These are phyloP conservation scores for Cyclina sinensis DNA, from an alignment of 1,140 invertebrate genomes.

Conservation along the genomic window DNA sequence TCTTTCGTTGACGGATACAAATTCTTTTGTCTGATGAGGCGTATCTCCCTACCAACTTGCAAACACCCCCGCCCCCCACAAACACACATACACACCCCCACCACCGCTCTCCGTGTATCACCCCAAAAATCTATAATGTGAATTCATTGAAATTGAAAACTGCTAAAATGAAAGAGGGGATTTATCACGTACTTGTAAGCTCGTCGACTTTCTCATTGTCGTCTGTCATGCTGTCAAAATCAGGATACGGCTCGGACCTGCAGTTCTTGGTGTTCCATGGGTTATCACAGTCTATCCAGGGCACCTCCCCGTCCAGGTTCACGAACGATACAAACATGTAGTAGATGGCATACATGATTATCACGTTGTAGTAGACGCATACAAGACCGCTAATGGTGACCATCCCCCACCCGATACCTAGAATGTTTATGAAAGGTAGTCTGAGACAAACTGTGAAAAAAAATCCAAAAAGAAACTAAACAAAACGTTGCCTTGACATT, in stretches of 20 bases:
- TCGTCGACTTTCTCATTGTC: constrained; percentile 14
- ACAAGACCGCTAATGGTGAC: constrained; percentile 82
- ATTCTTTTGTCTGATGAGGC: no score
- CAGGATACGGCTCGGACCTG: constrained; percentile 66
- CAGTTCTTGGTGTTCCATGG: constrained; percentile 75
- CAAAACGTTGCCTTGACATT: no score
- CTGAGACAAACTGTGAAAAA: no score
- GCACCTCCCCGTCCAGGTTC: constrained; percentile 78
- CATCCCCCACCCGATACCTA: constrained; percentile 77
- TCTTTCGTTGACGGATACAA: no score
- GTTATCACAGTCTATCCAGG: constrained; percentile 79
- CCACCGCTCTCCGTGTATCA: no score
- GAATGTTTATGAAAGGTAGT: background rate
- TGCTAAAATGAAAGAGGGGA: background rate
- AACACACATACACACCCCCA: no score
- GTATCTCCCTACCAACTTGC: no score
- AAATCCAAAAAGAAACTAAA: no score
- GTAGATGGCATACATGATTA: constrained; percentile 86
- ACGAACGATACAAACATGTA: constrained; percentile 83
- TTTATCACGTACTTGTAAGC: constrained; percentile 20
- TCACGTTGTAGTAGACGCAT: constrained; percentile 81
- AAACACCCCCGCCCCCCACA: no score
- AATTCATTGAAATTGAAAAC: background rate
- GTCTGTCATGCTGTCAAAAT: constrained; percentile 48
- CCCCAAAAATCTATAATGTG: background rate